These are phyloP conservation scores for Cuniculus paca DNA, from an alignment of 2,797 vertebrate species.

Conservation along the genomic window DNA sequence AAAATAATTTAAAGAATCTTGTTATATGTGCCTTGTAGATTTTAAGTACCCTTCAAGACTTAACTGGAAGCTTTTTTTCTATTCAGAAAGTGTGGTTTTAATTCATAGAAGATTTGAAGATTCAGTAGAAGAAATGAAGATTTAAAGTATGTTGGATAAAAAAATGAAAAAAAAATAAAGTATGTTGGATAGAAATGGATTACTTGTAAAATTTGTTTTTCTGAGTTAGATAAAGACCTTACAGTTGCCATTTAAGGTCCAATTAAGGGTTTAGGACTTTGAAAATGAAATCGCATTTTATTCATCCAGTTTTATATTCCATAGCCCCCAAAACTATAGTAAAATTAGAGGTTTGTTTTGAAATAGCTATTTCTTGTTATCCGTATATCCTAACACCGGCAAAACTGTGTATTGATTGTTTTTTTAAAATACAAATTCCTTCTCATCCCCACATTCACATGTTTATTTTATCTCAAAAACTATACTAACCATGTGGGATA, in stretches of 20 bases:
- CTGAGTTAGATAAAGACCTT: slow-evolving; percentile 25
- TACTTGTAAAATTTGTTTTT: slow-evolving; percentile 50
- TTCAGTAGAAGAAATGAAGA: slow-evolving; percentile 20
- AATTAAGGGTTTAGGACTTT: slow-evolving; percentile 28
- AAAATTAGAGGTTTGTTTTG: slow-evolving; percentile 40
- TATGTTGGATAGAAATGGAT: not conserved
- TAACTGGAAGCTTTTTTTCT: slow-evolving; percentile 57
- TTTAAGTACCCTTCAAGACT: slow-evolving; percentile 12
- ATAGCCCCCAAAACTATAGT: not conserved
- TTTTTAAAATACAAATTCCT: not conserved
- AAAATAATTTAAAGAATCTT: not conserved
- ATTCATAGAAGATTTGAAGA: slow-evolving; percentile 37
- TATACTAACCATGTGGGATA: not conserved
- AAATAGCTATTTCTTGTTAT: slow-evolving; percentile 18
- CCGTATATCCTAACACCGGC: not conserved
- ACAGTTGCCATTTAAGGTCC: slow-evolving; percentile 33
- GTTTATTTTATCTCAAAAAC: not conserved
- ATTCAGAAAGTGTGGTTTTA: slow-evolving; percentile 56
- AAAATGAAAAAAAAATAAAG: not conserved
- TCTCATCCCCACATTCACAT: not conserved
- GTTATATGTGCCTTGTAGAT: not conserved
- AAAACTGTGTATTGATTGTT: not conserved
- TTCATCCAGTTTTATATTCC: slow-evolving; percentile 53
- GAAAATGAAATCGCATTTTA: slow-evolving; percentile 48
- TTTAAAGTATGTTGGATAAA: slow-evolving; percentile 51